Conservation (phyloP, 2,888 invertebrate genomes). For the Dolomedes plantarius region DNA sequence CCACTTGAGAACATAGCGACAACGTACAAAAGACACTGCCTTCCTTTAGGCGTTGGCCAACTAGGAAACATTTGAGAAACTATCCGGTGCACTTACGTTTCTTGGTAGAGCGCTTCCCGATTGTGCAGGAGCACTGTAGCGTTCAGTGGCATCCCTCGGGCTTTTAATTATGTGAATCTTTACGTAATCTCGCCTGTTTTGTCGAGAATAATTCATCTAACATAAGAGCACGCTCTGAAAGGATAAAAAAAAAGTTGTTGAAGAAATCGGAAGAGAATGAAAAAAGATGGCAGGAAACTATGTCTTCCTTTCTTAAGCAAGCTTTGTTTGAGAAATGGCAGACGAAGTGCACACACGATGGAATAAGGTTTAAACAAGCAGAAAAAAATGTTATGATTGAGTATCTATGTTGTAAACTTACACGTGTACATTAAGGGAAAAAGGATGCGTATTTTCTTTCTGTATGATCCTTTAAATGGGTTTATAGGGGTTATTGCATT, state of each 20-base stretch:
- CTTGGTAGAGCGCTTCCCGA: constrained; percentile 4
- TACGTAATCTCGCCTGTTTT: neutral
- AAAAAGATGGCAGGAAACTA: neutral
- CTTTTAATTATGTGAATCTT: neutral
- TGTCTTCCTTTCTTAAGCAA: neutral
- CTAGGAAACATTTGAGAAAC: neutral
- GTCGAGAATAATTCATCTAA: neutral
- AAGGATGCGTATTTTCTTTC: no score
- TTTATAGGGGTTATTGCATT: no score
- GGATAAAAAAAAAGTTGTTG: neutral
- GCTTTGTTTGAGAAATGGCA: no score
- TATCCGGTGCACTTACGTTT: neutral
- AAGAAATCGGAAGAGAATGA: neutral
- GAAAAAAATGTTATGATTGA: no score
- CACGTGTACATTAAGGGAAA: no score
- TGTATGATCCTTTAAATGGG: no score
- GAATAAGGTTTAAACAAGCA: no score
- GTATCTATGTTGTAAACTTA: no score
- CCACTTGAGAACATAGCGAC: no score
- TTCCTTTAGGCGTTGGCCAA: neutral
- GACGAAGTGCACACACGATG: no score
- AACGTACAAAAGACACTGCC: no score
- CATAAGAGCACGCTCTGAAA: neutral
- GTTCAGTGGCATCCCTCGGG: constrained; percentile 11
- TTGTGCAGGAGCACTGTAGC: constrained; percentile 20